phyloP scores from a whole-genome alignment of 2,113 vertebrate genomes.

The Centropristis striata region DNA sequence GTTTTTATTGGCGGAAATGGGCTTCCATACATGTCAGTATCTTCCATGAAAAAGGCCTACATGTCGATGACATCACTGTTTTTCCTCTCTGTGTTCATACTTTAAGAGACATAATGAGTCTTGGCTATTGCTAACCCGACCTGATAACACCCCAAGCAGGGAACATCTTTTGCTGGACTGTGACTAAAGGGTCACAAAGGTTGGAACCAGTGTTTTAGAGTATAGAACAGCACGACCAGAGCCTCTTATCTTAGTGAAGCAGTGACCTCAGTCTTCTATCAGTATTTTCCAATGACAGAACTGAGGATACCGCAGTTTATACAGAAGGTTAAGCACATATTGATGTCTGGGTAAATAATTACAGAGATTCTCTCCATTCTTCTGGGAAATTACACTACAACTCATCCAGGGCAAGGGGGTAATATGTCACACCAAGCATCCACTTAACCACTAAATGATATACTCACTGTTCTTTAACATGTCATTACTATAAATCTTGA shows the following conservation, averaged over 20 bases:
- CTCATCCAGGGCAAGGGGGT: neutral
- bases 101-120: no score
- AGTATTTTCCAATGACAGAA: neutral
- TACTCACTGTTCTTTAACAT: no score
- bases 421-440: neutral
- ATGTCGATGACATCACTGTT: no score
- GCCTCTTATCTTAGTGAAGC: neutral
- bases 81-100: no score
- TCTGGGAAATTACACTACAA: conserved; percentile 46
- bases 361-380: conserved; percentile 19
- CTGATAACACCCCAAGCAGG: no score
- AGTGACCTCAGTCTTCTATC: neutral
- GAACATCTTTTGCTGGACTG: no score
- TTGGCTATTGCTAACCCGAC: no score
- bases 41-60: no score
- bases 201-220: neutral
- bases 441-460: no score
- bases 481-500: no score
- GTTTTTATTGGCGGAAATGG: no score
- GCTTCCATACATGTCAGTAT: no score
- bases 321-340: conserved; percentile 52
- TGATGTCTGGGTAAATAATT: conserved; percentile 71
- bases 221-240: neutral
- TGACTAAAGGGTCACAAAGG: neutral
- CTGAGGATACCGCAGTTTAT: conserved; percentile 4